Conservation (phyloP, 2,797 vertebrate species). For the Mus caroli region DNA sequence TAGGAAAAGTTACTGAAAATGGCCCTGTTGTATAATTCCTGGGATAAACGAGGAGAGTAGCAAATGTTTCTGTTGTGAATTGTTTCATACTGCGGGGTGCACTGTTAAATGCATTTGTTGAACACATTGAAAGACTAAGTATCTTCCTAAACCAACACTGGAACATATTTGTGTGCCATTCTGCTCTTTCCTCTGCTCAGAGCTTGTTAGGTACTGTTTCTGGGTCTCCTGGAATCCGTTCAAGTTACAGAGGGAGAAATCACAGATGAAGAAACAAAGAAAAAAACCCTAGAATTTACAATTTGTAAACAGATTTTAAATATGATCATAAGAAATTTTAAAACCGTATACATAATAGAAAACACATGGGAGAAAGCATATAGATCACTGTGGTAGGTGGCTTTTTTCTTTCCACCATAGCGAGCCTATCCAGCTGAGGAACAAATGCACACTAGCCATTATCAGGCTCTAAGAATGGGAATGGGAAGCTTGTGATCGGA, state of each 20-base stretch:
- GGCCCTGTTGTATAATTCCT: slow-evolving; percentile 83
- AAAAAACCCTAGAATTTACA: slow-evolving; percentile 70
- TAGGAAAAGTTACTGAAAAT: slow-evolving; percentile 84
- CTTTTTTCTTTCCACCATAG: slow-evolving; percentile 45
- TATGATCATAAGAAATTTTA: slow-evolving; percentile 71
- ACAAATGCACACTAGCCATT: neutral
- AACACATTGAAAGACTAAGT: slow-evolving; percentile 81
- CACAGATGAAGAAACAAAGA: slow-evolving; percentile 74
- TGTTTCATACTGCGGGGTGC: slow-evolving; percentile 79
- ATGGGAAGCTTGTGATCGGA: neutral
- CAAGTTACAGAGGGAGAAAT: slow-evolving; percentile 53
- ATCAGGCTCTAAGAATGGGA: neutral
- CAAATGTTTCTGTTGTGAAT: slow-evolving; percentile 84
- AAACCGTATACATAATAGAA: slow-evolving; percentile 74
- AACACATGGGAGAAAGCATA: slow-evolving; percentile 61
- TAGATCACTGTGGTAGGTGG: slow-evolving; percentile 52
- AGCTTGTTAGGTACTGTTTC: slow-evolving; percentile 78
- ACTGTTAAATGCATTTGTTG: slow-evolving; percentile 84
- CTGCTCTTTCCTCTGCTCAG: slow-evolving; percentile 72
- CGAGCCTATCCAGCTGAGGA: slow-evolving; percentile 17
- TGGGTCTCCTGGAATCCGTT: slow-evolving; percentile 77
- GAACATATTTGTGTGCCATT: slow-evolving; percentile 77
- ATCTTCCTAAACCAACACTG: slow-evolving; percentile 69
- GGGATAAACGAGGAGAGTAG: slow-evolving; percentile 80
- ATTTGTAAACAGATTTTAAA: slow-evolving; percentile 81